Percentiles rank a stretch among this genome's conserved stretches.
Evolutionary conservation across 2,888 invertebrate species (phyloP).

Genomic region (Calameuta idolon): DNA sequence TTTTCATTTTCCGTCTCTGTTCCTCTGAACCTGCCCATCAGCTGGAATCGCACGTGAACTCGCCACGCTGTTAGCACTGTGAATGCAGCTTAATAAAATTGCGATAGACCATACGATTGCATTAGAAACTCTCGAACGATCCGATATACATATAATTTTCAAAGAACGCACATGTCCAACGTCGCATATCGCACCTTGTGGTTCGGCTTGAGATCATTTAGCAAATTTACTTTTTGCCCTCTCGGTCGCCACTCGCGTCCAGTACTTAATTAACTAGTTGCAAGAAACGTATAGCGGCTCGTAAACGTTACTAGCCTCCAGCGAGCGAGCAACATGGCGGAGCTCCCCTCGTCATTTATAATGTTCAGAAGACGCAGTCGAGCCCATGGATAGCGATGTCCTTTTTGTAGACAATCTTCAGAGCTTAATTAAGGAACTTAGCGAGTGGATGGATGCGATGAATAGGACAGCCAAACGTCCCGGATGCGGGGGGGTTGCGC

Average conservation of each 20-base stretch:
- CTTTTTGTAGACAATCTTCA: slow-evolving; percentile 65
- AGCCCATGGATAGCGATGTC: slow-evolving; percentile 52
- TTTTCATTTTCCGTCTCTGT: neutral
- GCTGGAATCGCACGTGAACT: neutral
- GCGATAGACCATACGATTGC: neutral
- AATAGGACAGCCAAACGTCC: slow-evolving; percentile 61
- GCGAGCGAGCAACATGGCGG: slow-evolving; percentile 2
- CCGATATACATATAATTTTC: neutral
- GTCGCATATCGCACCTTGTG: neutral
- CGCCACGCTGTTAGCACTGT: neutral
- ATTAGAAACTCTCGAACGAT: neutral
- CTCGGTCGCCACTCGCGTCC: slow-evolving; percentile 24
- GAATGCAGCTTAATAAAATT: neutral
- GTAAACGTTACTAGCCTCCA: slow-evolving; percentile 19
- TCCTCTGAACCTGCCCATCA: neutral
- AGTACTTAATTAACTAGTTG: slow-evolving; percentile 46
- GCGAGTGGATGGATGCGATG: slow-evolving; percentile 62
- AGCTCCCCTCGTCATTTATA: slow-evolving; percentile 15
- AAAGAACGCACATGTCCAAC: neutral
- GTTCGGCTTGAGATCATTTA: neutral
- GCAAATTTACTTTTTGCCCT: slow-evolving; percentile 29
- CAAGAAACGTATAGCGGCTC: slow-evolving; percentile 36
- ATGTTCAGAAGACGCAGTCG: slow-evolving; percentile 23
- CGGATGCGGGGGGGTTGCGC: slow-evolving; percentile 26
- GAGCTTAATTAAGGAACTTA: slow-evolving; percentile 66